These are phyloP conservation scores for Ophthalmotilapia sp. DNA, from an alignment of 2,113 vertebrate genomes.

Conservation along the genomic window DNA sequence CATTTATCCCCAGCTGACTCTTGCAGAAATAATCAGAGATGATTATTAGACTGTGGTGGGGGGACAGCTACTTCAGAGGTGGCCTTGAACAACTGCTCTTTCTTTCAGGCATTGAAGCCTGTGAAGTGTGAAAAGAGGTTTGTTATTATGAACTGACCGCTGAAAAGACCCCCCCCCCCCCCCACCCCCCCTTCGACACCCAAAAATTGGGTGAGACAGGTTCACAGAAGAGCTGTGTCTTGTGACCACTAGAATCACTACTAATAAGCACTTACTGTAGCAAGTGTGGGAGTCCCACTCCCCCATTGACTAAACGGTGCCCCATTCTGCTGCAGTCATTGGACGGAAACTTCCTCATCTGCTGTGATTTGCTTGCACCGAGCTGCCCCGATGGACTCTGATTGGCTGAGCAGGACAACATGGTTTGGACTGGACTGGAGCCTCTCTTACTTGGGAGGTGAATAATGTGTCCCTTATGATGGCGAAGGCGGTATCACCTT, in stretches of 20 bases:
- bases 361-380: conserved; percentile 38
- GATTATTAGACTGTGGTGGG: not conserved
- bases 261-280: conserved; percentile 62
- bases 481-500: conserved; percentile 26
- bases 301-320: not conserved
- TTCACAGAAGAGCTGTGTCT: conserved; percentile 10
- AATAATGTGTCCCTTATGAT: conserved; percentile 6
- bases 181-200: not conserved
- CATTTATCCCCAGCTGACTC: conserved; percentile 63
- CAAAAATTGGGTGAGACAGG: not conserved
- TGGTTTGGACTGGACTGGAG: conserved; percentile 23
- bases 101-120: conserved; percentile 24
- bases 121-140: conserved; percentile 4
- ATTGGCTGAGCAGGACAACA: conserved; percentile 11
- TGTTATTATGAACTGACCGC: not conserved
- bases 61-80: not conserved
- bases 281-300: conserved; percentile 24
- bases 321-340: conserved; percentile 14
- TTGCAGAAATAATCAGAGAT: conserved; percentile 38
- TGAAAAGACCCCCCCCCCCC: not conserved
- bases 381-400: conserved; percentile 27
- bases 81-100: conserved; percentile 8
- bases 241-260: conserved; percentile 38
- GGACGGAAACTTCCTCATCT: conserved; percentile 6
- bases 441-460: conserved; percentile 6